Percentiles rank a stretch among this genome's conserved stretches.
Conservation (phyloP, 2,113 vertebrate genomes). For the Microtus ochrogaster region DNA sequence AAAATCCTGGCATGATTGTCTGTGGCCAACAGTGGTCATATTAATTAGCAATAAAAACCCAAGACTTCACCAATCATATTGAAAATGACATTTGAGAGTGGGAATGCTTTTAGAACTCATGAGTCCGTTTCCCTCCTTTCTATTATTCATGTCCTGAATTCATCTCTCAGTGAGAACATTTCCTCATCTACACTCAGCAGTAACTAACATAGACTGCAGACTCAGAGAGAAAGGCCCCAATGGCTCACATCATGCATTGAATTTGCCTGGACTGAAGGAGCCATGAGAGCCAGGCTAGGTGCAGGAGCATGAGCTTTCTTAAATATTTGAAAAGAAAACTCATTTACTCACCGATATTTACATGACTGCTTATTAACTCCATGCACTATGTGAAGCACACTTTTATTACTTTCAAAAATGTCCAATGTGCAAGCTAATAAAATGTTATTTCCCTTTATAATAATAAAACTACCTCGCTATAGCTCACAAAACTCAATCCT, state of each 20-base stretch:
- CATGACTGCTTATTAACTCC: slow-evolving; percentile 26
- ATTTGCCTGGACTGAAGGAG: neutral
- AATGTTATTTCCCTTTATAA: slow-evolving; percentile 25
- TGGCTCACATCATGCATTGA: accelerated
- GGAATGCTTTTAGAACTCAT: neutral
- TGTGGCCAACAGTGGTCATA: neutral
- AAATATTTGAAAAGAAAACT: slow-evolving; percentile 29
- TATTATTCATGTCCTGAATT: neutral
- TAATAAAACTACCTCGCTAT: neutral
- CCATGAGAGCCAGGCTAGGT: neutral
- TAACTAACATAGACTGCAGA: neutral
- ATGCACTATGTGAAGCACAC: neutral
- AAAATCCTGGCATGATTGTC: neutral
- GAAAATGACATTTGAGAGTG: neutral
- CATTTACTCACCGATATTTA: neutral
- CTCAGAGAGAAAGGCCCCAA: neutral
- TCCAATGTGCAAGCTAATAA: neutral
- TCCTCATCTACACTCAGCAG: neutral
- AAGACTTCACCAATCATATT: neutral
- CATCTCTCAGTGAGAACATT: neutral
- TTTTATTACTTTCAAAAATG: neutral
- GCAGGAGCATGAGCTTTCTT: neutral
- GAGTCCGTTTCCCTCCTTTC: neutral
- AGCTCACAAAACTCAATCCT: neutral
- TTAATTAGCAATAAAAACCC: neutral